Evolutionary conservation across 2,797 vertebrate genomes (phyloP).

Genomic region (Darevskia nairensis): DNA sequence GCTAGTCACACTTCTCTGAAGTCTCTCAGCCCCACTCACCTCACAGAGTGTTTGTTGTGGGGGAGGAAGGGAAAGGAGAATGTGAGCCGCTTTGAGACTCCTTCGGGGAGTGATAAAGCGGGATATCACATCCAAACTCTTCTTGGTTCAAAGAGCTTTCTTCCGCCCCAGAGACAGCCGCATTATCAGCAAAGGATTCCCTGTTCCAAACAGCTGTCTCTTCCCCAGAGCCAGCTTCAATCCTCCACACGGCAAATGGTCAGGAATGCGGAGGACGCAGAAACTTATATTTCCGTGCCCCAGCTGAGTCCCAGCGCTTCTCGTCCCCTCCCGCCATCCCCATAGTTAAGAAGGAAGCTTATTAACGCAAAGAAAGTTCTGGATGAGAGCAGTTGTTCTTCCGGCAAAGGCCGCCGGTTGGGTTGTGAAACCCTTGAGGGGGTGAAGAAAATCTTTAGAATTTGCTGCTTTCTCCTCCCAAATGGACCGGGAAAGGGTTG

Average conservation of each 20-base stretch:
- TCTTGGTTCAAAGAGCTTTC: not conserved
- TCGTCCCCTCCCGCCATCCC: not conserved
- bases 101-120: no score
- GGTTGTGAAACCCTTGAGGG: not conserved
- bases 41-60: no score
- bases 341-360: not conserved
- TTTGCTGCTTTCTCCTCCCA: not conserved
- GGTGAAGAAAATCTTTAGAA: not conserved
- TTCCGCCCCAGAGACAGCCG: not conserved
- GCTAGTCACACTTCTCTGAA: no score
- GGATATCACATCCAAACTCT: no score
- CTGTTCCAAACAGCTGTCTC: no score
- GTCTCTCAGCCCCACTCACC: no score
- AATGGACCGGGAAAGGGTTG: not conserved
- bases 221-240: not conserved
- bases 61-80: no score
- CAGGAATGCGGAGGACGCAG: not conserved
- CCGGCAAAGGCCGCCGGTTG: fast-evolving
- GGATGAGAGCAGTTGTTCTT: not conserved
- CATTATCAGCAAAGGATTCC: not conserved
- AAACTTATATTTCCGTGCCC: not conserved
- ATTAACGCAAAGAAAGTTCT: not conserved
- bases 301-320: not conserved
- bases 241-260: not conserved
- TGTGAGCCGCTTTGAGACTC: no score